Percentiles rank a stretch among this genome's conserved stretches.
These are phyloP conservation scores for Homarus gammarus DNA, from an alignment of 2,888 invertebrate species.

Conservation along the genomic window DNA sequence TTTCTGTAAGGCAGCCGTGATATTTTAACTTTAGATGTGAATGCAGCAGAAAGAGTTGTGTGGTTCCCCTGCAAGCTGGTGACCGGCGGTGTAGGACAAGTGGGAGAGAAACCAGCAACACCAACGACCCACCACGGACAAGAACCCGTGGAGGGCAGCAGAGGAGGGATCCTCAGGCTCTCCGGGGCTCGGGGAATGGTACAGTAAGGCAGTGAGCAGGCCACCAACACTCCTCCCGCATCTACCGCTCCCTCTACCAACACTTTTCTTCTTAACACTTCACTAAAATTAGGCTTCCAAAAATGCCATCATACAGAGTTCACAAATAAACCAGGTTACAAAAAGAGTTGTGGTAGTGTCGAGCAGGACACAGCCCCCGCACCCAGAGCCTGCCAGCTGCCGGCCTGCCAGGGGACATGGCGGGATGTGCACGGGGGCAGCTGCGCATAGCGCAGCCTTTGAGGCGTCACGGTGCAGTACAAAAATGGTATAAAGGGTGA, in stretches of 20 bases:
- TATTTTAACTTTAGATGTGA: conserved; percentile 32
- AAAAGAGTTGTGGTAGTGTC: conserved; percentile 43
- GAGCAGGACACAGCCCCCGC: conserved; percentile 23
- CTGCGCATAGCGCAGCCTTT: conserved; percentile 28
- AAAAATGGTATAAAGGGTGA: conserved; percentile 68
- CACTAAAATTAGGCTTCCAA: conserved; percentile 35
- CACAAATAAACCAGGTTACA: conserved; percentile 45
- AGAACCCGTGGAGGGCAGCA: conserved; percentile 46
- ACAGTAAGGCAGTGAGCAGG: conserved; percentile 72
- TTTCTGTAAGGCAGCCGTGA: conserved; percentile 34
- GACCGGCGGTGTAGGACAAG: conserved; percentile 26
- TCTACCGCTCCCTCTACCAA: conserved; percentile 44
- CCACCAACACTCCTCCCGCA: conserved; percentile 60
- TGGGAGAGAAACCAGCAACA: conserved; percentile 47
- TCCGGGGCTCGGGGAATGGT: conserved; percentile 63
- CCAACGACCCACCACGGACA: conserved; percentile 53
- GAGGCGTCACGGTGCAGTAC: conserved; percentile 61
- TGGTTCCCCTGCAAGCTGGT: conserved; percentile 62
- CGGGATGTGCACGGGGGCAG: conserved; percentile 38
- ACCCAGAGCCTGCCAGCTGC: conserved; percentile 21
- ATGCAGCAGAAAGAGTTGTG: conserved; percentile 66
- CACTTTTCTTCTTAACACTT: conserved; percentile 29
- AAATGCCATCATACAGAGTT: conserved; percentile 20
- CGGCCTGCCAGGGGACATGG: conserved; percentile 18
- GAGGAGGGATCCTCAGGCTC: conserved; percentile 41